phyloP scores from a whole-genome alignment of 1,140 invertebrate genomes.

The Branchinecta lindahli region DNA sequence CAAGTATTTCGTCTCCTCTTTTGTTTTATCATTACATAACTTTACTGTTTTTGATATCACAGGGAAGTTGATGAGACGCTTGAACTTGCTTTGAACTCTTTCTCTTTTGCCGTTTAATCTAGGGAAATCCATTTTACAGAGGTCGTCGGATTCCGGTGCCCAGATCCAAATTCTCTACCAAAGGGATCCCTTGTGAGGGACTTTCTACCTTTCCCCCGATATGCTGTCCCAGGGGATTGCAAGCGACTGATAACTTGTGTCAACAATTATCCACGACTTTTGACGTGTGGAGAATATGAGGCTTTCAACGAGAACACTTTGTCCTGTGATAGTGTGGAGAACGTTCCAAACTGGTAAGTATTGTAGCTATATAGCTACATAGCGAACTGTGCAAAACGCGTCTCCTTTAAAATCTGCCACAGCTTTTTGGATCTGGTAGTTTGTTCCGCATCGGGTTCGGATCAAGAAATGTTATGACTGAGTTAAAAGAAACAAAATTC shows the following conservation, averaged over 20 bases:
- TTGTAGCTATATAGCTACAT: neutral
- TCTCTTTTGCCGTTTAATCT: no score
- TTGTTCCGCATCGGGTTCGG: no score
- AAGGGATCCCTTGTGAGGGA: slow-evolving; percentile 56
- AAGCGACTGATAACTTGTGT: slow-evolving; percentile 69
- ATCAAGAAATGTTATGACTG: no score
- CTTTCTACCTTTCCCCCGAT: slow-evolving; percentile 80
- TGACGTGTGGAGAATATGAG: slow-evolving; percentile 67
- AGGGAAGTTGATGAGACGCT: no score
- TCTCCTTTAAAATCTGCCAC: no score
- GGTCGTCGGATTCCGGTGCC: slow-evolving; percentile 40
- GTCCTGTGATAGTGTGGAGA: slow-evolving; percentile 63
- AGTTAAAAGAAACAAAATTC: no score
- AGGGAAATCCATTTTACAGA: slow-evolving; percentile 26
- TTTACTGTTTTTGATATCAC: no score
- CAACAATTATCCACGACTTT: slow-evolving; percentile 63
- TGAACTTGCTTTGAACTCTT: no score
- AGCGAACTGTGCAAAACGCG: no score
- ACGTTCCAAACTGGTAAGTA: slow-evolving; percentile 45
- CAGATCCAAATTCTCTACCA: slow-evolving; percentile 58
- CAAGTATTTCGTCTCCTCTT: no score
- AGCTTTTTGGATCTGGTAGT: no score
- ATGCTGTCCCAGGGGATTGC: slow-evolving; percentile 20
- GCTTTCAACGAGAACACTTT: slow-evolving; percentile 64
- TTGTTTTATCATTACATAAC: no score